Evolutionary conservation across 2,797 vertebrate genomes (phyloP).

Genomic region (Euthynnus affinis): DNA sequence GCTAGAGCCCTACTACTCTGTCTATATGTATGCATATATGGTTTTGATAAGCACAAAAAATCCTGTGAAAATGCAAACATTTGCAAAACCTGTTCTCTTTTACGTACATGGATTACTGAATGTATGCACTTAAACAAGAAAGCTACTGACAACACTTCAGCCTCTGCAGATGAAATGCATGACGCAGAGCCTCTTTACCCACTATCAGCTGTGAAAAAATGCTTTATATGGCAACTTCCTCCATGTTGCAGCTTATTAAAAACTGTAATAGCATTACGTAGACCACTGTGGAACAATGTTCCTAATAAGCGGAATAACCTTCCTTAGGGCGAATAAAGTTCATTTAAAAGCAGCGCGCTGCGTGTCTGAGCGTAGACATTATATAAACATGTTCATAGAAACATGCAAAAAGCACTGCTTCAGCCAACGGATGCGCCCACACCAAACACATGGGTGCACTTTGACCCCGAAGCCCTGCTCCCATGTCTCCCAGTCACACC

Average conservation of each 20-base stretch:
- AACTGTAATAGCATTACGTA: no score
- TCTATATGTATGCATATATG: no score
- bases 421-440: slow-evolving; percentile 10
- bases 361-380: not conserved
- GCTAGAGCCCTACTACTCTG: not conserved
- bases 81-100: not conserved
- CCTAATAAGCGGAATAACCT: not conserved
- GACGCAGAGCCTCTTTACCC: not conserved
- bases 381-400: not conserved
- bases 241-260: not conserved
- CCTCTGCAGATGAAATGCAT: not conserved
- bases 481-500: slow-evolving; percentile 5
- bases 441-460: slow-evolving; percentile 22
- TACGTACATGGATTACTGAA: not conserved
- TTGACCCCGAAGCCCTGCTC: slow-evolving; percentile 30
- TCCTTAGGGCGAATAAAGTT: not conserved
- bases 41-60: not conserved
- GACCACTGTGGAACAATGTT: not conserved
- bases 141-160: not conserved
- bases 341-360: not conserved
- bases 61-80: not conserved
- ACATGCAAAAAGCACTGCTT: not conserved
- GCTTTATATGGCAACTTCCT: not conserved
- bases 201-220: not conserved
- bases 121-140: not conserved